Conservation (phyloP, 2,888 invertebrate species). For the Orchestes rusci region DNA sequence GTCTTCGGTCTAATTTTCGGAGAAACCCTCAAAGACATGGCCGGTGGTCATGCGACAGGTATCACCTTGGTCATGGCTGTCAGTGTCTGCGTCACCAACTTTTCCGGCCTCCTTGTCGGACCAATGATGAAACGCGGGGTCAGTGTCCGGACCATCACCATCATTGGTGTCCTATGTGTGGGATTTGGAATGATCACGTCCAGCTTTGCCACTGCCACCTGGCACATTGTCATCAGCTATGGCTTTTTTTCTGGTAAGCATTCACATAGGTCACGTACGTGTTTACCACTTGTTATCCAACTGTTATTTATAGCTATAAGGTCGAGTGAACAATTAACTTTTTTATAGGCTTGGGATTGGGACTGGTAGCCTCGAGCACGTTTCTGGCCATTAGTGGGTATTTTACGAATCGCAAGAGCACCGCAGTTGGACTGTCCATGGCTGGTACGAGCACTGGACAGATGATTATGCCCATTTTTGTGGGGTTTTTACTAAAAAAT, state of each 20-base stretch:
- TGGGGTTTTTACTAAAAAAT: constrained; percentile 55
- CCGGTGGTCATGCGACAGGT: constrained; percentile 54
- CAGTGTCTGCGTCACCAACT: constrained; percentile 57
- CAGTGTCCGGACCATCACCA: constrained; percentile 50
- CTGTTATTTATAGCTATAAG: constrained; percentile 1
- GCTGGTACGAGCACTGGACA: constrained; percentile 71
- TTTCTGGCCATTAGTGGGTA: constrained; percentile 67
- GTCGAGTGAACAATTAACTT: not conserved
- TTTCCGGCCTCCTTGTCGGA: constrained; percentile 61
- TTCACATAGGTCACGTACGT: not conserved
- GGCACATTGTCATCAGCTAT: constrained; percentile 51
- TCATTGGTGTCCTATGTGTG: constrained; percentile 49
- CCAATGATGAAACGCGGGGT: constrained; percentile 53
- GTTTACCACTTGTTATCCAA: not conserved
- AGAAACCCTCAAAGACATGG: constrained; percentile 55
- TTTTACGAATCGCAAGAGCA: constrained; percentile 58
- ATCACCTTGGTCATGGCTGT: constrained; percentile 62
- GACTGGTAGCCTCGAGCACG: constrained; percentile 62
- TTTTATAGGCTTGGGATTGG: constrained; percentile 57
- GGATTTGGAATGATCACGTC: constrained; percentile 49
- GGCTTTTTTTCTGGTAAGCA: constrained; percentile 48
- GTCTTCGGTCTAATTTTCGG: constrained; percentile 64
- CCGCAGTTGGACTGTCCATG: constrained; percentile 68
- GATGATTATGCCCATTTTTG: constrained; percentile 65
- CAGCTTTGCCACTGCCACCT: constrained; percentile 47